Base-by-base conservation (phyloP, 2,113 vertebrate species). In the Periophthalmodon schlosseri region DNA sequence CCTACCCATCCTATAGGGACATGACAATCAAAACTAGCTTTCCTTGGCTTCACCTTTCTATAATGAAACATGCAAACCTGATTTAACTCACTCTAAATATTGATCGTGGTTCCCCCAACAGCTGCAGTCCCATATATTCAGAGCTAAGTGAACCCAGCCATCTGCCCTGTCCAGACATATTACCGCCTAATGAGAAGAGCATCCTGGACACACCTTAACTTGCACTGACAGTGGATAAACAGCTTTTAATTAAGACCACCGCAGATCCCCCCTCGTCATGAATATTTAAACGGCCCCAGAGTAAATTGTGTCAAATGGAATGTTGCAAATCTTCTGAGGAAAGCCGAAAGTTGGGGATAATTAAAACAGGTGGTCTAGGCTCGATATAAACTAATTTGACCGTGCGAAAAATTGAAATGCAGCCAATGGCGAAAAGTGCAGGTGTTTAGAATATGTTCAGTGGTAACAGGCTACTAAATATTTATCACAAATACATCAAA, bases 111-210 rank as follows among this genome's bases (percentile, higher is more conserved):
- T 39, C 56, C 72, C 67, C 36, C 73, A 28, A 58, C 57, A 73
- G 46, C 70, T 64, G 68, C 72, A 68, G 76, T 72, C 68, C 70
- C 69, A 7, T 68, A 76, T 63, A 54, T 52, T 66, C 71, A 70
- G 69, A 70, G 78, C 68, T 65, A 74, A 75, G 86, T 86, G 83
- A 86, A 78, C 72, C 57, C 2, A 58, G 79, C 88, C 88, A 90
- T 91, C 88, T 92, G 89, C 74, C 47, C 24, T 1, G 80, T 87
- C 81, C 78, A 86, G 79, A 82, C 85, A 75, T 72, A 80, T 81
- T 68, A 75, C 70, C 44, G 75, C 47, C 73, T 71, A 73, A 84
- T 75, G 75, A 69, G 74, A 60, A 61, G 50, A 52, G 33, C 73
- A 79, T 67, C 61, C 76, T 71, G 75, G 73, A 39, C 63, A 65